Base-by-base conservation (phyloP, 2,888 invertebrate species). In the Macrophya alboannulata region DNA sequence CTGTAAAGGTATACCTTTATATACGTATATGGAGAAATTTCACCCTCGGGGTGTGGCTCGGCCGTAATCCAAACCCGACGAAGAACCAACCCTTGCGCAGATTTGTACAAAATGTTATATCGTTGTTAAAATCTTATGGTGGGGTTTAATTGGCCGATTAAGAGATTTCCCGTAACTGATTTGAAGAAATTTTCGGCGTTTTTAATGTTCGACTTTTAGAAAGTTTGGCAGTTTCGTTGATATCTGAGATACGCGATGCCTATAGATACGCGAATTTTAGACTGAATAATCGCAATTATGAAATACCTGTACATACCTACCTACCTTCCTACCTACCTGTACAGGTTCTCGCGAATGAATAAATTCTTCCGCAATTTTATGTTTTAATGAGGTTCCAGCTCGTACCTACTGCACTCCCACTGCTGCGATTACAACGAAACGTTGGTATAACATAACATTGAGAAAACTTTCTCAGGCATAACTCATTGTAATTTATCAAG, bases 401-500 rank as follows among this genome's bases (percentile, higher is more conserved):
- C 4, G 62, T 62, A 68, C 68, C 68, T 25, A 62, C 62, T 6
- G 10, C 6, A 5, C n/a, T 74, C 12, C 45, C 45, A 45, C 10
- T 45, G 43, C 9, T 40, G n/a, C 71, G 17, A 21, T 21, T 74
- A 45, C 74, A 68, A 31, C 37, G 68, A 68, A 25, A 68, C 68
- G 45, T 31, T 45, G 43, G 72, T 45, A 74, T 45, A 25, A 31
- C 17, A 81, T 25, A 81, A 81, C 81, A 59, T 81, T 81, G 81
- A 62, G 62, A 40, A 81, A 81, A 81, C 37, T 81, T 81, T 43
- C 31, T 43, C n/a, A 21, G 5, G 43, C 81, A 81, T 81, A 17
- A 40, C 62, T 81, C 81, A 81, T 62, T 62, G 81, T 59, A 62
- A 81, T 81, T 81, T 59, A 45, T 25, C 21, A 59, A 40, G 43